phyloP scores from a whole-genome alignment of 92 coral and sea anemone species.

The Galaxea fascicularis region DNA sequence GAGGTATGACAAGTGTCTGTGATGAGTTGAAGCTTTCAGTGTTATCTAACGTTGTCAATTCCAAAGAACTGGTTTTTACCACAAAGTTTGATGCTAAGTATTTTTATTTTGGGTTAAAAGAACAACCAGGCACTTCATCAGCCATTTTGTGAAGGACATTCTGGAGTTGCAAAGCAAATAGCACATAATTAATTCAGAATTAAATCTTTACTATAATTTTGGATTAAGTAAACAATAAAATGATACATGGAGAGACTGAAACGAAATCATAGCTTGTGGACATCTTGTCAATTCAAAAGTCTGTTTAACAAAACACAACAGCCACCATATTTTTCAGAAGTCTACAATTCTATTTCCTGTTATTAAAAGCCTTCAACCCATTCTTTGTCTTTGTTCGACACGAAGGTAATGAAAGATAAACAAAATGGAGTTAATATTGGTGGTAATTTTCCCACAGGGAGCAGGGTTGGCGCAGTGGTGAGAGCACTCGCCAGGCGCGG shows the following conservation, averaged over 20 bases:
- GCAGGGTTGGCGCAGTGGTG: no score
- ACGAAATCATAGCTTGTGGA: no score
- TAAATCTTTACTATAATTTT: not conserved
- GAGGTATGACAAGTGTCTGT: no score
- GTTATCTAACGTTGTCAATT: no score
- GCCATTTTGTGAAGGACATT: not conserved
- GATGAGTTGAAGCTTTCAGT: no score
- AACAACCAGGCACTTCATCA: not conserved
- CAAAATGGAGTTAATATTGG: not conserved
- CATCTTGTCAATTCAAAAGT: no score
- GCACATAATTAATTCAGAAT: not conserved
- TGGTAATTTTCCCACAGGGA: no score
- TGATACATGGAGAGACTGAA: not conserved
- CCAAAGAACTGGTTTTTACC: no score
- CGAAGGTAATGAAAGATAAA: not conserved
- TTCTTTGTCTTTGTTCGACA: slow-evolving; percentile 16
- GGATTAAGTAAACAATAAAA: not conserved
- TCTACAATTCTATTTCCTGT: not conserved
- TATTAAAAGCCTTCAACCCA: not conserved
- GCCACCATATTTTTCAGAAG: not conserved
- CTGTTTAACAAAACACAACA: no score
- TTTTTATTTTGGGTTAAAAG: not conserved
- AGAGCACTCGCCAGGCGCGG: no score
- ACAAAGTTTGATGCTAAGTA: no score
- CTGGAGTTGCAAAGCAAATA: slow-evolving; percentile 23